Percentiles rank a stretch among this genome's conserved stretches.
phyloP scores from a whole-genome alignment of 1,140 invertebrate species.

The Notospermus geniculatus region DNA sequence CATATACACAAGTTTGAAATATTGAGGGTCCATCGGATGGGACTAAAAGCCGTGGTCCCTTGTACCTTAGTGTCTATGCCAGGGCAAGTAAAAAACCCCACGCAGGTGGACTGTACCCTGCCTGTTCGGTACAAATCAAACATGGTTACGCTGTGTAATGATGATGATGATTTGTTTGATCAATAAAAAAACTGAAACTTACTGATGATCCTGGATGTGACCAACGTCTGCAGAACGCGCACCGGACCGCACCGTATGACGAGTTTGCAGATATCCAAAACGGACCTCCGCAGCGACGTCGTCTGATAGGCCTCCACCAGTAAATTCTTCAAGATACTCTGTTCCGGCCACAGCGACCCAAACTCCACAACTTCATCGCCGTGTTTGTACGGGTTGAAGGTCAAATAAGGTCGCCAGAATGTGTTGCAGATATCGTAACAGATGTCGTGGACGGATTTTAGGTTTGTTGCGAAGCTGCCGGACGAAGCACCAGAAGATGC shows the following conservation, averaged over 20 bases:
- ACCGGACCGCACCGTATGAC: constrained; percentile 31
- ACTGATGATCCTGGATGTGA: constrained; percentile 31
- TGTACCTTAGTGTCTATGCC: too few relatives aligned
- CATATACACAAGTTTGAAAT: too few relatives aligned
- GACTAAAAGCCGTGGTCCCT: too few relatives aligned
- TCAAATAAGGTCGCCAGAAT: constrained; percentile 35
- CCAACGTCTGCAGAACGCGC: constrained; percentile 25
- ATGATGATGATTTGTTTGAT: too few relatives aligned
- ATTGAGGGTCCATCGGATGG: too few relatives aligned
- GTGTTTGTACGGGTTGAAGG: constrained; percentile 29
- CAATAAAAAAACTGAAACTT: constrained; percentile 22
- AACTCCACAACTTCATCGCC: constrained; percentile 28
- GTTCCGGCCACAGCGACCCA: constrained; percentile 30
- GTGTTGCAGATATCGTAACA: constrained; percentile 28
- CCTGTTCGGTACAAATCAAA: too few relatives aligned
- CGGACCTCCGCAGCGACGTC: constrained; percentile 26
- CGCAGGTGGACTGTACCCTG: too few relatives aligned
- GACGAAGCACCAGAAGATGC: too few relatives aligned
- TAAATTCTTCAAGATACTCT: constrained; percentile 22
- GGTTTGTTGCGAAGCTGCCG: too few relatives aligned
- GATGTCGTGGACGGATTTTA: too few relatives aligned
- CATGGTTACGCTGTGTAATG: too few relatives aligned
- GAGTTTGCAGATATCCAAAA: constrained; percentile 31
- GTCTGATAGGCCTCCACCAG: constrained; percentile 28
- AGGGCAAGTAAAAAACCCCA: too few relatives aligned